Evolutionary conservation across 2,113 vertebrate species (phyloP).

Genomic region (Cranoglanis bouderius): DNA sequence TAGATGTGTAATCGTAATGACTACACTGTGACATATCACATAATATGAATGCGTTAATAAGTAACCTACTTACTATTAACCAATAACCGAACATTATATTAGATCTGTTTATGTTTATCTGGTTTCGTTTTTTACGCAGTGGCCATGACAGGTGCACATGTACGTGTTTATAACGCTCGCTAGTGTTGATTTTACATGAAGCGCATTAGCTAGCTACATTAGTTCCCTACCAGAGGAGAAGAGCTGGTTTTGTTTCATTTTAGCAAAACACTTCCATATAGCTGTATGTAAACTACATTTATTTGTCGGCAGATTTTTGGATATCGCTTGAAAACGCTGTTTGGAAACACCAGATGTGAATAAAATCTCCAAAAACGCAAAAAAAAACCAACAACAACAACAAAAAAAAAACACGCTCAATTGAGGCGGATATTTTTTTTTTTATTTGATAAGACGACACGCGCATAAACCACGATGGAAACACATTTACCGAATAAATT

Average conservation of each 20-base stretch:
- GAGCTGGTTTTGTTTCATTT: background rate
- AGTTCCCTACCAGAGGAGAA: background rate
- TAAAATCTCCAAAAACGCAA: too few species aligned
- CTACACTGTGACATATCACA: background rate
- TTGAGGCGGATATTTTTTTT: too few species aligned
- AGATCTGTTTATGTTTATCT: background rate
- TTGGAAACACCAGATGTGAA: too few species aligned
- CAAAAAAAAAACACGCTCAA: too few species aligned
- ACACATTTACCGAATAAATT: too few species aligned
- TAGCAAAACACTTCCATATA: background rate
- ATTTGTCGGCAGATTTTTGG: background rate
- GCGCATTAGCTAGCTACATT: background rate
- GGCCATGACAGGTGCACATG: background rate
- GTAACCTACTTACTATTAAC: background rate
- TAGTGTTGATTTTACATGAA: background rate
- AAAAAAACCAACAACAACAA: too few species aligned
- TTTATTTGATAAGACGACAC: too few species aligned
- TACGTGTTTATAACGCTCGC: background rate
- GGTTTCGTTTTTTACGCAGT: background rate
- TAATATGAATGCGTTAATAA: background rate
- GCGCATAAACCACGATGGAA: too few species aligned
- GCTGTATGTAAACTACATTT: background rate
- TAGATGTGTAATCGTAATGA: background rate
- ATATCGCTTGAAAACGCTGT: too few species aligned
- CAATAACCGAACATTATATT: background rate